A percentile compares a stretch with the other conserved stretches of the same genome.
Conservation (phyloP, 2,113 vertebrate species). For the Salvator merianae region DNA sequence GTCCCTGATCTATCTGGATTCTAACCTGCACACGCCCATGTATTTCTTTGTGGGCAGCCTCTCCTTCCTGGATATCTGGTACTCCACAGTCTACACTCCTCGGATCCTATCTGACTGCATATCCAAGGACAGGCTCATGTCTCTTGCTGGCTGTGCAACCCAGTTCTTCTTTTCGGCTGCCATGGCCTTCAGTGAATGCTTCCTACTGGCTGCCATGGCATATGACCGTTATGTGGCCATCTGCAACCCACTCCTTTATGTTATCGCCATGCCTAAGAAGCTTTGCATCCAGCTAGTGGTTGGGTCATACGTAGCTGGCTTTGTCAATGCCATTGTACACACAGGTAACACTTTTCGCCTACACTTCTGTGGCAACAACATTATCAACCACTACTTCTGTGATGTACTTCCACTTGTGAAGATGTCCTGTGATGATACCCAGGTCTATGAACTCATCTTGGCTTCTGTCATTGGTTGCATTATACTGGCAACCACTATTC, state of each 20-base stretch:
- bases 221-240: slow-evolving; percentile 52
- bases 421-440: slow-evolving; percentile 50
- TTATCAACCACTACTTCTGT: slow-evolving; percentile 65
- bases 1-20: slow-evolving; percentile 48
- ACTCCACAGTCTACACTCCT: slow-evolving; percentile 47
- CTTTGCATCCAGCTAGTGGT: slow-evolving; percentile 41
- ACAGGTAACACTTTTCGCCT: too few species aligned
- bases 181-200: slow-evolving; percentile 49
- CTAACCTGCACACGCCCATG: slow-evolving; percentile 48
- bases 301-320: slow-evolving; percentile 44
- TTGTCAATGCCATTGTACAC: slow-evolving; percentile 45
- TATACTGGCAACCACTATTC: not conserved
- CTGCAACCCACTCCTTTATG: slow-evolving; percentile 54
- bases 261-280: slow-evolving; percentile 37
- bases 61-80: slow-evolving; percentile 58
- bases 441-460: slow-evolving; percentile 52
- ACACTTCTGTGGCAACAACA: slow-evolving; percentile 52
- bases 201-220: slow-evolving; percentile 52
- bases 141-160: slow-evolving; percentile 43
- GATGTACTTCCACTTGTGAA: slow-evolving; percentile 57
- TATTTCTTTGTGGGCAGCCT: slow-evolving; percentile 62
- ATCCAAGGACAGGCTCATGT: slow-evolving; percentile 52
- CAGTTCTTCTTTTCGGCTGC: slow-evolving; percentile 59
- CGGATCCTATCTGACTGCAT: slow-evolving; percentile 54
- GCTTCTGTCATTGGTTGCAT: slow-evolving; percentile 49